Evolutionary conservation across 2,797 vertebrate genomes (phyloP), one percentile per base, ranked within the genome.

Genomic region (Toxotes lorentzi): DNA sequence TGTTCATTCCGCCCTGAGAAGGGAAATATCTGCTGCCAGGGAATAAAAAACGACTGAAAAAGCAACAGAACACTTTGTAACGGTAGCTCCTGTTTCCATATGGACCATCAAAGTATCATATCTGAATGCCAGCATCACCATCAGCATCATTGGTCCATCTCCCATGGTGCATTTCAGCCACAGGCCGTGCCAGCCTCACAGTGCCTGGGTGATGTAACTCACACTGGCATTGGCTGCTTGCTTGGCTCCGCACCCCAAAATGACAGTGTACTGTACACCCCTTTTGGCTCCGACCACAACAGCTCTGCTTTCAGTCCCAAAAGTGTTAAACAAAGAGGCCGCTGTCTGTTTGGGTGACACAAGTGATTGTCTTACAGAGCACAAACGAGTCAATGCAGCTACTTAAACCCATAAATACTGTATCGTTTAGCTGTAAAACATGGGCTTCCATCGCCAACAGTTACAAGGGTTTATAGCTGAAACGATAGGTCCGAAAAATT

Each of bases 101-200:
- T 27, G 73, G 58, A 30, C 66, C 63, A 40, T 74, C n/a, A 30
- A 23, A 76, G 43, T 48, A 62, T 57, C 58, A 72, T 17, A 58
- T 82, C 59, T 67, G 24, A 81, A 56, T 27, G 10, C 38, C 47
- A 59, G 9, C 66, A 72, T 72, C 70, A 14, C 47, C 21, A 24
- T 32, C 43, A 64, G 76, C 72, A 85, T 53, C 65, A 8, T n/a
- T 11, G 21, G 48, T 73, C 53, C 83, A 47, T 74, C 90, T 91
- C 91, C 91, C 89, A 83, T 76, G 83, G 66, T 90, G 90, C 76
- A 73, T 85, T 78, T 83, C 82, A 73, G 90, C 82, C 86, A 80
- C 94, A 89, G 93, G 91, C 94, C 87, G 94, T 95, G 94, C 94
- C 94, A 95, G 93, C 86, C 93, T 95, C 92, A 91, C 79, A 45